Percentiles rank a stretch among this genome's conserved stretches.
Conservation (phyloP, 2,797 vertebrate genomes). For the Eulemur mongoz region DNA sequence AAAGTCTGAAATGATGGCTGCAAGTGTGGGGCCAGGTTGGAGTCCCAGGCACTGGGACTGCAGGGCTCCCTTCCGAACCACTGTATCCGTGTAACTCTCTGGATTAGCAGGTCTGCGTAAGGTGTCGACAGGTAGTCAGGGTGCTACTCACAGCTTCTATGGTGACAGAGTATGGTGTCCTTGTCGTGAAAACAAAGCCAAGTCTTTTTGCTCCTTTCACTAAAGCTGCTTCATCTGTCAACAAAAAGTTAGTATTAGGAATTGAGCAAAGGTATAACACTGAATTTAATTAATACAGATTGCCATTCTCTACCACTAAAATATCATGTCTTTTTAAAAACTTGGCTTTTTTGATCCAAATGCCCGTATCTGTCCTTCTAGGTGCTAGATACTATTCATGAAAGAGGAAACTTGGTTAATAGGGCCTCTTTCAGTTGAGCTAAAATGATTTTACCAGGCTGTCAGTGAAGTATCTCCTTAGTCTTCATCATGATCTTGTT, state of each 20-base stretch:
- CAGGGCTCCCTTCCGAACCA: neutral
- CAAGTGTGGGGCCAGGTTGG: neutral
- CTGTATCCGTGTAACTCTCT: neutral
- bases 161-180: conserved; percentile 93
- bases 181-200: conserved; percentile 93
- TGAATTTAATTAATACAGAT: neutral
- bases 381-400: neutral
- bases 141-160: conserved; percentile 91
- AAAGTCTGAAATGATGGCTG: no score
- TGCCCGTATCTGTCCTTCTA: neutral
- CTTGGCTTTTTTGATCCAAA: neutral
- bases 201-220: conserved; percentile 96
- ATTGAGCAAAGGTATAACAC: neutral
- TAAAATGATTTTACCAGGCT: neutral
- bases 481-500: neutral
- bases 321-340: neutral
- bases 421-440: neutral
- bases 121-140: neutral
- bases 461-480: neutral
- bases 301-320: neutral
- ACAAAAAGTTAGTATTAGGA: neutral
- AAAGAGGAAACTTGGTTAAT: neutral
- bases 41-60: no score
- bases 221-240: conserved; percentile 93
- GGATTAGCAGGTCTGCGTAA: neutral